Evolutionary conservation across 2,888 invertebrate genomes (phyloP), one percentile per base, ranked within the genome.

Genomic region (Yponomeuta sedellus): DNA sequence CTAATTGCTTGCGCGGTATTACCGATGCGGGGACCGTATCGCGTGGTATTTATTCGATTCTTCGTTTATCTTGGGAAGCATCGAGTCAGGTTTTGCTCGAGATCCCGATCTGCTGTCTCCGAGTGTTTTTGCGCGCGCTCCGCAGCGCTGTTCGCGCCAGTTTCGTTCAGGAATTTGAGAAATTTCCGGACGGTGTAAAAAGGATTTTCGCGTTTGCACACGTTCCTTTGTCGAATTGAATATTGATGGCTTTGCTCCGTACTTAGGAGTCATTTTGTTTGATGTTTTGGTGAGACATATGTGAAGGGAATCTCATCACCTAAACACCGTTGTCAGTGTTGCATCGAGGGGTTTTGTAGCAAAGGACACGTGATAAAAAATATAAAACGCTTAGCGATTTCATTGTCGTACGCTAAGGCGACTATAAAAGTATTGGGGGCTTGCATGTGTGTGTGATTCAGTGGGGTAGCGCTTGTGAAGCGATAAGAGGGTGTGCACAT

Each of bases 331-430:
- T 73, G 72, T 77, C 74, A 68, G 69, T 72, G 78, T 75, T 73
- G 73, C 69, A 70, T 74, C 73, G 75, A 77, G 81, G 85, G 82
- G 77, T 74, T 74, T 72, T 72, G 70, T 71, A 71, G 82, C 80
- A 86, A 85, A 83, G 79, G 77, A 79, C 77, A 83, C 79, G 12
- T 16, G 85, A 88, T 86, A 82, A 89, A 83, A 76, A 58, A 20
- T 57, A 64, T 87, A 88, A 89, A 87, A 83, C 85, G 88, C 86
- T 90, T 88, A 86, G 72, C 75, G 76, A 74, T 77, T 72, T 77
- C 78, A 85, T 86, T 88, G 85, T 87, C 80, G 81, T 77, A 78
- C 10, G 52, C 16, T 12, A 16, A 64, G 71, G 76, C 75, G 71
- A 70, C 73, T 70, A 73, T 78, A 75, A 57, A 58, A 40, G 85